A percentile compares a stretch with the other conserved stretches of the same genome.
Evolutionary conservation across 2,888 invertebrate species (phyloP).

Genomic region (Thymelicus lineola): DNA sequence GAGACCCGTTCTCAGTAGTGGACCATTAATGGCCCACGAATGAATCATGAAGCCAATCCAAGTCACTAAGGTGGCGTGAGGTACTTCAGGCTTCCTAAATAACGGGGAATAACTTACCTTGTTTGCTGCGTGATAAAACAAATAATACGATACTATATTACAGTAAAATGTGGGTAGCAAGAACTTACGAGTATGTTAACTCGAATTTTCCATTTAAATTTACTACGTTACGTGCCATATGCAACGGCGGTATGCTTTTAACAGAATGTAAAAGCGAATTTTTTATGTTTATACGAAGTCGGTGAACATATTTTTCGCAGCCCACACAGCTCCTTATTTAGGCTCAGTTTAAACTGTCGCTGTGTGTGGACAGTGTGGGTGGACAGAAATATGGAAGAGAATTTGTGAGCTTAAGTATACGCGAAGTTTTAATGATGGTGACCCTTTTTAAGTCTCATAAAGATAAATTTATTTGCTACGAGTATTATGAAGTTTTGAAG

Average conservation of each 20-base stretch:
- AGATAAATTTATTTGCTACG: background rate
- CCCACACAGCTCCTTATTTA: background rate
- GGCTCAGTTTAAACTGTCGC: background rate
- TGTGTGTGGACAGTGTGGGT: background rate
- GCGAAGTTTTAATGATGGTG: background rate
- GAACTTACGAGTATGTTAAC: background rate
- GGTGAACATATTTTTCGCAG: background rate
- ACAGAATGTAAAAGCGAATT: background rate
- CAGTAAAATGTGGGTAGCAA: background rate
- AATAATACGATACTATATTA: background rate
- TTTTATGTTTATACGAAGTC: slow-evolving; percentile 1
- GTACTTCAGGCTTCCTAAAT: no score
- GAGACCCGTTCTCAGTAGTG: no score
- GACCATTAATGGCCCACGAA: no score
- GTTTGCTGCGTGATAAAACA: no score
- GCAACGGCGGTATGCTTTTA: background rate
- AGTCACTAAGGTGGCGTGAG: no score
- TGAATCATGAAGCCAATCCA: no score
- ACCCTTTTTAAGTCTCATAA: background rate
- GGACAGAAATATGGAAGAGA: background rate
- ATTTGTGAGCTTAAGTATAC: background rate
- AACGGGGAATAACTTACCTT: no score
- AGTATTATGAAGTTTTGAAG: no score
- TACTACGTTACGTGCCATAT: background rate
- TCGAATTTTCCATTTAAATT: background rate